phyloP scores from a whole-genome alignment of 2,113 vertebrate species.

The Solea senegalensis region DNA sequence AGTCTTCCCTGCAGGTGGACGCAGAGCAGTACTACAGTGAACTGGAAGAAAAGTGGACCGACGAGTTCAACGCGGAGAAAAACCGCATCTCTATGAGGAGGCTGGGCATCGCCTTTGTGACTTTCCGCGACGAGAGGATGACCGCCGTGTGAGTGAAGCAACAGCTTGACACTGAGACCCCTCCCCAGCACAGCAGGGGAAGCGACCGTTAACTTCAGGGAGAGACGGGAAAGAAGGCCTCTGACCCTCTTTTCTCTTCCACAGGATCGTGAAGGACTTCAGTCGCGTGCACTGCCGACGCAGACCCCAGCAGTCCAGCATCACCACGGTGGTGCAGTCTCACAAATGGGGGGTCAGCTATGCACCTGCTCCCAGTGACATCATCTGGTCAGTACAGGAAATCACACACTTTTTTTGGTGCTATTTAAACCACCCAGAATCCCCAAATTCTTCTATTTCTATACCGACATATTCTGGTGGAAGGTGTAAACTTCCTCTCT shows the following conservation, averaged over 20 bases:
- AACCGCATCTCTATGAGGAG: constrained; percentile 88
- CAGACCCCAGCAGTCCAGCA: constrained; percentile 90
- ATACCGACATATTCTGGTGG: neutral
- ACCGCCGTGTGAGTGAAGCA: constrained; percentile 87
- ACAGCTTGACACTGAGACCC: constrained; percentile 17
- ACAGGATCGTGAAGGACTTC: constrained; percentile 91
- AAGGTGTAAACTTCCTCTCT: constrained; percentile 6
- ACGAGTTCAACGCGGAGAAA: constrained; percentile 95
- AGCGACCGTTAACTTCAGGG: neutral
- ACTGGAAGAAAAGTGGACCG: constrained; percentile 94
- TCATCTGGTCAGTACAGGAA: constrained; percentile 90
- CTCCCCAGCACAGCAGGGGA: too few relatives aligned
- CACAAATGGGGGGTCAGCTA: constrained; percentile 87
- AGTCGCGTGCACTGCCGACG: constrained; percentile 80
- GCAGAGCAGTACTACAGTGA: constrained; percentile 97
- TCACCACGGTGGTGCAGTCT: constrained; percentile 90
- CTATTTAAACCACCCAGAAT: neutral
- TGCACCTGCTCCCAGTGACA: constrained; percentile 92
- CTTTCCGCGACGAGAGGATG: constrained; percentile 93
- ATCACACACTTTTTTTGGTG: neutral
- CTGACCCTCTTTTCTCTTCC: constrained; percentile 33
- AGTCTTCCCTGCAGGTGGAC: constrained; percentile 85
- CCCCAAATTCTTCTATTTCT: neutral
- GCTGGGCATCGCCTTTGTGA: constrained; percentile 92
- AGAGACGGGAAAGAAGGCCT: neutral